Conservation (phyloP, 2,113 vertebrate genomes). For the Nothobranchius furzeri region DNA sequence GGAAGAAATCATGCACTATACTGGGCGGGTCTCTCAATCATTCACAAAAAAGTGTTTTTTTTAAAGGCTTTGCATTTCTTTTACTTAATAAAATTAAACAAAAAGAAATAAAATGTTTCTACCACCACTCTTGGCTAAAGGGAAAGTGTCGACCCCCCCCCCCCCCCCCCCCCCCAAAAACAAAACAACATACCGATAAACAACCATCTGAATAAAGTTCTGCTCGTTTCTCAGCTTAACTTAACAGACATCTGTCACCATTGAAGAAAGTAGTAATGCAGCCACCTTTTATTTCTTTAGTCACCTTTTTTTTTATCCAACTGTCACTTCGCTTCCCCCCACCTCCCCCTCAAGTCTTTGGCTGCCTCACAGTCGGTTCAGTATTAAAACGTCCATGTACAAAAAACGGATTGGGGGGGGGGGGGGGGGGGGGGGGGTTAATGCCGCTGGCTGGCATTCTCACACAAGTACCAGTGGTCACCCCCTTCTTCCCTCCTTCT, state of each 20-base stretch:
- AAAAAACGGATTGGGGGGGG: slow-evolving; percentile 61
- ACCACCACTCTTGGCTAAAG: slow-evolving; percentile 83
- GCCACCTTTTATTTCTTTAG: slow-evolving; percentile 70
- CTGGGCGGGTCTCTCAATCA: slow-evolving; percentile 79
- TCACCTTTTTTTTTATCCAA: slow-evolving; percentile 74
- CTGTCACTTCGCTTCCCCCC: slow-evolving; percentile 61
- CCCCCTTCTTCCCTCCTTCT: slow-evolving; percentile 48
- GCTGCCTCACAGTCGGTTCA: slow-evolving; percentile 81
- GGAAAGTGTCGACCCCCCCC: slow-evolving; percentile 63
- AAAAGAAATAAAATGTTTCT: slow-evolving; percentile 79
- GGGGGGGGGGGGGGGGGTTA: slow-evolving; percentile 63
- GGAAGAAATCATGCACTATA: slow-evolving; percentile 88
- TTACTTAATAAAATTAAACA: slow-evolving; percentile 85
- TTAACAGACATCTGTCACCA: slow-evolving; percentile 82
- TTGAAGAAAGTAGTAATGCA: slow-evolving; percentile 67
- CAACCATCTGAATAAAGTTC: slow-evolving; percentile 83
- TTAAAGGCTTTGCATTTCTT: slow-evolving; percentile 32
- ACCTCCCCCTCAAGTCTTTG: slow-evolving; percentile 69
- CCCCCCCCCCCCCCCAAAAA: slow-evolving; percentile 34
- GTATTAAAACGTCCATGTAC: slow-evolving; percentile 82
- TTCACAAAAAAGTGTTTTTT: slow-evolving; percentile 74
- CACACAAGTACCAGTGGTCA: slow-evolving; percentile 68
- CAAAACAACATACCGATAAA: slow-evolving; percentile 79
- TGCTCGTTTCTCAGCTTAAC: slow-evolving; percentile 81
- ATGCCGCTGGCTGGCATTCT: slow-evolving; percentile 63